These are phyloP conservation scores for Neosalanx taihuensis DNA, from an alignment of 2,797 vertebrate species.

Conservation along the genomic window DNA sequence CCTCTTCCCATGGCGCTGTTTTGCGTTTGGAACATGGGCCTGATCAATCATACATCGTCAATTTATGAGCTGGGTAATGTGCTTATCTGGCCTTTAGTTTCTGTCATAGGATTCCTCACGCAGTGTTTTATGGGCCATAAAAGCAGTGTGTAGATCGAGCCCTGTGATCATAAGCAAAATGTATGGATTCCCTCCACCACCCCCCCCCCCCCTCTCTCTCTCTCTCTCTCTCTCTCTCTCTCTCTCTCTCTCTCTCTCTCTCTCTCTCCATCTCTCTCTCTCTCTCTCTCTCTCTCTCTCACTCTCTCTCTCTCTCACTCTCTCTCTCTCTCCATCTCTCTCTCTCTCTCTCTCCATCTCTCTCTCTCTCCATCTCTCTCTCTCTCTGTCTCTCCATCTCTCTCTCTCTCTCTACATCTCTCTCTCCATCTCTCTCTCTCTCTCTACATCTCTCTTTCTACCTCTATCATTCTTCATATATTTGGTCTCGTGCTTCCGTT, in stretches of 20 bases:
- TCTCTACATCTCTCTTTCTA: background rate
- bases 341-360: background rate
- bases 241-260: no score
- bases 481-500: background rate
- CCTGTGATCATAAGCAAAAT: constrained; percentile 17
- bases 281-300: background rate
- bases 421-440: background rate
- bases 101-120: background rate
- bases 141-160: constrained; percentile 23
- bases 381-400: no score
- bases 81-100: constrained; percentile 9
- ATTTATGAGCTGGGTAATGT: constrained; percentile 4
- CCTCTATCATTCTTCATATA: background rate
- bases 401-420: background rate
- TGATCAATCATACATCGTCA: background rate
- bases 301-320: no score
- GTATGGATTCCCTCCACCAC: constrained; percentile 2
- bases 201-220: background rate
- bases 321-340: background rate
- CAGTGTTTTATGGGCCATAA: constrained; percentile 26
- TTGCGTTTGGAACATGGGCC: background rate
- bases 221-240: background rate
- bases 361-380: background rate
- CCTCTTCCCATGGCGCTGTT: constrained; percentile 17
- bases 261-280: no score